Conservation (phyloP, 2,888 invertebrate species). For the Notocelia uddmanniana region DNA sequence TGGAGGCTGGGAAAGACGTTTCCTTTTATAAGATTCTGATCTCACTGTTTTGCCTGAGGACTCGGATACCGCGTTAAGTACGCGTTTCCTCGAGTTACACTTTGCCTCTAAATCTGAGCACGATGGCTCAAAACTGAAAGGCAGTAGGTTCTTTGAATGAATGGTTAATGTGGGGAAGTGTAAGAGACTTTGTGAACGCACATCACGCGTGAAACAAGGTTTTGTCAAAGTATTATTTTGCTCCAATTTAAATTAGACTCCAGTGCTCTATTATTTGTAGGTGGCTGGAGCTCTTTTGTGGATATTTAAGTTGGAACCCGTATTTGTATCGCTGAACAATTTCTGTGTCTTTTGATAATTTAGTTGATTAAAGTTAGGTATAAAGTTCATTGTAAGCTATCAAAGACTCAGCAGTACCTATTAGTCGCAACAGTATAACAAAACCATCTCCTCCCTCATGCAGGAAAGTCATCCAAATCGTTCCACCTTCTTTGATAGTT, state of each 20-base stretch:
- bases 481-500: too few relatives aligned
- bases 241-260: slow-evolving; percentile 61
- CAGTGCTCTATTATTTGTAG: slow-evolving; percentile 1
- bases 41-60: slow-evolving; percentile 79
- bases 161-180: slow-evolving; percentile 57
- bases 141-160: neutral
- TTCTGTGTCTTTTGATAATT: slow-evolving; percentile 46
- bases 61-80: slow-evolving; percentile 55
- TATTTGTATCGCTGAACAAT: slow-evolving; percentile 42
- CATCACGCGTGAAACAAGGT: slow-evolving; percentile 81
- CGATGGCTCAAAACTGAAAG: slow-evolving; percentile 51
- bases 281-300: slow-evolving; percentile 3
- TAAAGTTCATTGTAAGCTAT: neutral
- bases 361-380: slow-evolving; percentile 33
- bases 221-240: slow-evolving; percentile 78
- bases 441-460: too few relatives aligned
- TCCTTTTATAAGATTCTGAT: slow-evolving; percentile 84
- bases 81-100: slow-evolving; percentile 13
- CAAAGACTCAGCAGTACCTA: too few relatives aligned
- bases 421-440: too few relatives aligned
- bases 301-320: slow-evolving; percentile 8
- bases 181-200: slow-evolving; percentile 79
- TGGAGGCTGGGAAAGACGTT: slow-evolving; percentile 84
- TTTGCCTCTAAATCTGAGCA: neutral
- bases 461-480: too few relatives aligned